Evolutionary conservation across 2,888 invertebrate species (phyloP).

Genomic region (Lasioglossum morio): DNA sequence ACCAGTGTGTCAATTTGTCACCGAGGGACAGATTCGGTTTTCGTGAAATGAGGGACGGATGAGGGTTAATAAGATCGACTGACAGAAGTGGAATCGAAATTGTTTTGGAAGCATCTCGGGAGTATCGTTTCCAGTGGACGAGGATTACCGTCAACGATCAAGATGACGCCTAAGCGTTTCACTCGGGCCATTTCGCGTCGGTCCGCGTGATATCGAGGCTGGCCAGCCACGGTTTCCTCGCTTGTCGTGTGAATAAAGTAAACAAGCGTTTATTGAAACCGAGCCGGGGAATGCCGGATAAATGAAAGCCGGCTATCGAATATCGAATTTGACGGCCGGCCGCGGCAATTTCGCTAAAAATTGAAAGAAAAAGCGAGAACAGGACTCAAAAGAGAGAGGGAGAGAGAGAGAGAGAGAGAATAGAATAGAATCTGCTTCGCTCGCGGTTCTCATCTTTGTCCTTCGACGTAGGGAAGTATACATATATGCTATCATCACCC

Average conservation of each 20-base stretch:
- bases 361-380: background rate
- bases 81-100: background rate
- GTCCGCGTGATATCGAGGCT: background rate
- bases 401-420: background rate
- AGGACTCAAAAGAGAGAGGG: background rate
- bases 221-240: background rate
- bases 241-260: slow-evolving; percentile 2
- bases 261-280: slow-evolving; percentile 14
- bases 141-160: background rate
- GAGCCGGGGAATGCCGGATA: slow-evolving; percentile 9
- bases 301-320: slow-evolving; percentile 26
- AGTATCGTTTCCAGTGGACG: background rate
- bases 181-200: background rate
- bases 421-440: no score
- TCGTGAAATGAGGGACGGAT: no score
- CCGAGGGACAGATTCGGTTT: no score
- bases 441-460: background rate
- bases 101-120: background rate
- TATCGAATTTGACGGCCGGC: slow-evolving; percentile 33
- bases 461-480: background rate
- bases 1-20: no score
- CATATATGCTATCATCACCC: background rate
- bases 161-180: background rate
- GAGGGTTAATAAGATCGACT: no score
- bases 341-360: slow-evolving; percentile 31